Conservation (phyloP, 2,888 invertebrate genomes). For the Ophion ventricosus region DNA sequence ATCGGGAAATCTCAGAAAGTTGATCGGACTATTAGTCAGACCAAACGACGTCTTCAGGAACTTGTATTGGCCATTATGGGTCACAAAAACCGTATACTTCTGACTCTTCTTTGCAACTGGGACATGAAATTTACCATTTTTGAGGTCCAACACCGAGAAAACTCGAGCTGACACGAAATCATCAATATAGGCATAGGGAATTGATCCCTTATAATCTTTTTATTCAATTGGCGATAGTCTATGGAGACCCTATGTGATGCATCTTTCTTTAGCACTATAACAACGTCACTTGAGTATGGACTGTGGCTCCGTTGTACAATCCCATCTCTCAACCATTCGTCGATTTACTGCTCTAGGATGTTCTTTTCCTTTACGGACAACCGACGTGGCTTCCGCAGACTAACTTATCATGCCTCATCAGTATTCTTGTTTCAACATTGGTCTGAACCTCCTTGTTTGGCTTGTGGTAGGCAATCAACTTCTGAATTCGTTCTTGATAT, state of each 20-base stretch:
- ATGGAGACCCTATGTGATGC: slow-evolving; percentile 65
- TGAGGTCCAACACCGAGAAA: too few relatives aligned
- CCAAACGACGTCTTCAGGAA: too few relatives aligned
- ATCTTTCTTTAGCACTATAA: slow-evolving; percentile 66
- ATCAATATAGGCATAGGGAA: too few relatives aligned
- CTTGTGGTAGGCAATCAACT: slow-evolving; percentile 41
- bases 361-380: slow-evolving; percentile 60
- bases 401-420: slow-evolving; percentile 56
- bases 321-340: slow-evolving; percentile 67
- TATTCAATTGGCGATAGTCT: too few relatives aligned
- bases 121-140: too few relatives aligned
- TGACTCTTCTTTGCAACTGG: too few relatives aligned
- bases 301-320: slow-evolving; percentile 63
- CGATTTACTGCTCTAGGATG: slow-evolving; percentile 65
- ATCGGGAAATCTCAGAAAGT: slow-evolving; percentile 58
- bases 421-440: slow-evolving; percentile 62
- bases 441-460: slow-evolving; percentile 54
- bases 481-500: slow-evolving; percentile 17
- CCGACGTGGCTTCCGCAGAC: slow-evolving; percentile 57
- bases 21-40: slow-evolving; percentile 56
- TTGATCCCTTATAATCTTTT: too few relatives aligned
- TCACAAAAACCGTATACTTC: too few relatives aligned
- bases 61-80: too few relatives aligned
- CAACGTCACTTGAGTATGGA: slow-evolving; percentile 64
- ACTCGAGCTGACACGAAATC: too few relatives aligned